A percentile compares a stretch with the other conserved stretches of the same genome.
Evolutionary conservation across 2,888 invertebrate genomes (phyloP).

Genomic region (Parasteatoda lunata): DNA sequence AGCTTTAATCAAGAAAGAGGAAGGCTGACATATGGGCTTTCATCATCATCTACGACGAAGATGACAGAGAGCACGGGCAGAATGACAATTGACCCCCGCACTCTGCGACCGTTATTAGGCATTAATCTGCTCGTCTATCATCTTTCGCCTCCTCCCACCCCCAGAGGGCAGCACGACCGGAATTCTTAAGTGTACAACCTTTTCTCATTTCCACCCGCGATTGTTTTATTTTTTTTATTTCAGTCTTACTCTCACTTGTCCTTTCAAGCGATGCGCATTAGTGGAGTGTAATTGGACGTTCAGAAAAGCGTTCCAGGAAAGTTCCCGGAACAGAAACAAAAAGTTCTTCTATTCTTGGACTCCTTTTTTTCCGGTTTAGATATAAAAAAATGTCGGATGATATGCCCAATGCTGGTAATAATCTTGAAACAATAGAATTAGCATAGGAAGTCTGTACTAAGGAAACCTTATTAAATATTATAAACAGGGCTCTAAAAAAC

Average conservation of each 20-base stretch:
- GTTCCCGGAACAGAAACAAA: too few relatives aligned
- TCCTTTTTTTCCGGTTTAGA: too few relatives aligned
- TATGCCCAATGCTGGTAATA: too few relatives aligned
- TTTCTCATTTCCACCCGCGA: not conserved
- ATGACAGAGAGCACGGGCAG: constrained; percentile 29
- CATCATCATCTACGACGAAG: constrained; percentile 20
- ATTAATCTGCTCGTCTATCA: constrained; percentile 62
- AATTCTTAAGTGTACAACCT: constrained; percentile 15
- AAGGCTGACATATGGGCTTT: constrained; percentile 15
- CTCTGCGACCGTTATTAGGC: constrained; percentile 63
- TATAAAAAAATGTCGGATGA: too few relatives aligned
- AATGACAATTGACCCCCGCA: constrained; percentile 64
- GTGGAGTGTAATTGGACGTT: not conserved
- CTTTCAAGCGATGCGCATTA: not conserved
- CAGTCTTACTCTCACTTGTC: not conserved
- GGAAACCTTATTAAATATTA: too few relatives aligned
- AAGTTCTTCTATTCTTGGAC: too few relatives aligned
- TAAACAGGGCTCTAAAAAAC: too few relatives aligned
- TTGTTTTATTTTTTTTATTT: not conserved
- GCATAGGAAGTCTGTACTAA: too few relatives aligned
- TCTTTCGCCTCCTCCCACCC: constrained; percentile 20
- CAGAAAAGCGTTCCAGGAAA: too few relatives aligned
- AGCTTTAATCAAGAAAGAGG: constrained; percentile 44
- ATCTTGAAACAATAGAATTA: too few relatives aligned
- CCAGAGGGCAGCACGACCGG: constrained; percentile 1